Percentiles rank a stretch among this genome's conserved stretches.
Evolutionary conservation across 1,140 invertebrate species (phyloP).

Genomic region (Hydropsyche tenuis): DNA sequence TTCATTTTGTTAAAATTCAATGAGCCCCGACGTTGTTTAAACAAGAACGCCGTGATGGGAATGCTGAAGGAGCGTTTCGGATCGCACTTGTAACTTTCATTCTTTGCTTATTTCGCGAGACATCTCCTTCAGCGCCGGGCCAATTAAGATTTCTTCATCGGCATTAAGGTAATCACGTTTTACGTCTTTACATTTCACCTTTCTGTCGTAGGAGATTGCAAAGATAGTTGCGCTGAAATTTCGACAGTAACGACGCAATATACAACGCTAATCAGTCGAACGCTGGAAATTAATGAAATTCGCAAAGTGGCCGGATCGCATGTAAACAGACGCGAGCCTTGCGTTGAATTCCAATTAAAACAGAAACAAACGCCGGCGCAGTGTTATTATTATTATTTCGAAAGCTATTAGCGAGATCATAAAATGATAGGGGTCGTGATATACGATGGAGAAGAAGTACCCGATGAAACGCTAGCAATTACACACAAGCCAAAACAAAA

Average conservation of each 20-base stretch:
- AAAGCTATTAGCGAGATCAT: slow-evolving; percentile 12
- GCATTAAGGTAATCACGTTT: slow-evolving; percentile 36
- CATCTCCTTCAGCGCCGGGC: slow-evolving; percentile 1
- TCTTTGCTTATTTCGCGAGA: slow-evolving; percentile 37
- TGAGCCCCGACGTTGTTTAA: slow-evolving; percentile 43
- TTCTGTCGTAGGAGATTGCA: too few species aligned
- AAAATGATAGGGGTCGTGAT: not conserved
- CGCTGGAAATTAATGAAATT: not conserved
- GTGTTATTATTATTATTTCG: not conserved
- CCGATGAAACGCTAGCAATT: slow-evolving; percentile 3
- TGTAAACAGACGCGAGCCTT: too few species aligned
- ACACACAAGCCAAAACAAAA: not conserved
- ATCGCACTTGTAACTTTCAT: slow-evolving; percentile 39
- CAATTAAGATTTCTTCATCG: slow-evolving; percentile 47
- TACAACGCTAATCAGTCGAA: not conserved
- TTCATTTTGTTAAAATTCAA: slow-evolving; percentile 50
- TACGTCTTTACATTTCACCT: not conserved
- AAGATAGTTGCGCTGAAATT: not conserved
- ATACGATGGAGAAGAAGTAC: not conserved
- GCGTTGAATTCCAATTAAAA: slow-evolving; percentile 16
- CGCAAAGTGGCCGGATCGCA: too few species aligned
- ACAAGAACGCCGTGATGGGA: slow-evolving; percentile 44
- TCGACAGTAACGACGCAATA: not conserved
- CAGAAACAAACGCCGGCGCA: not conserved
- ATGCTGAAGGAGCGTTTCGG: slow-evolving; percentile 13